Conservation (phyloP, 2,113 vertebrate genomes). For the Xenotilapia leptura region DNA sequence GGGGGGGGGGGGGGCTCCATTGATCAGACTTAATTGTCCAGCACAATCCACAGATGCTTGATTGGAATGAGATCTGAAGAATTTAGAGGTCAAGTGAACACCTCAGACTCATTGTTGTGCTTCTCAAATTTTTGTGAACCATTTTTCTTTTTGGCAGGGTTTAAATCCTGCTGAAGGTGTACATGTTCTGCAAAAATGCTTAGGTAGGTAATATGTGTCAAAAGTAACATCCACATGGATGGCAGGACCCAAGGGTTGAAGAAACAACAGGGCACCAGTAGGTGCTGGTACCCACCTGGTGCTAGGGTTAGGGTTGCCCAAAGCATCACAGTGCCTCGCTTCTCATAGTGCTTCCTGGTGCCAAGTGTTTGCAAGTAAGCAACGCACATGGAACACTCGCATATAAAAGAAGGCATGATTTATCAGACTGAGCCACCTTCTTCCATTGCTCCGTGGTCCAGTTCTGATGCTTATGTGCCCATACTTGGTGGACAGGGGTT, state of each 20-base stretch:
- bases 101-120: background rate
- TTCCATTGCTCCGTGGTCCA: accelerated
- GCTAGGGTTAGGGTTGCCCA: background rate
- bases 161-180: background rate
- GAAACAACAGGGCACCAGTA: background rate
- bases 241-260: background rate
- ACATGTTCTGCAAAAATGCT: background rate
- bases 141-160: background rate
- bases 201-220: background rate
- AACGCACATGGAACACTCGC: background rate
- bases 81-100: background rate
- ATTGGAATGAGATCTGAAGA: background rate
- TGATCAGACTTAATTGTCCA: background rate
- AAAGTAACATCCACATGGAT: background rate
- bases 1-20: background rate
- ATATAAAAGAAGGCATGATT: background rate
- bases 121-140: background rate
- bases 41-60: background rate
- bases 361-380: background rate
- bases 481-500: background rate
- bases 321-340: background rate
- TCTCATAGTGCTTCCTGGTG: background rate
- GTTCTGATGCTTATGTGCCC: background rate
- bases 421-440: background rate
- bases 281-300: accelerated